Conservation (phyloP, 2,888 invertebrate species). For the Dolichomitus sp. region DNA sequence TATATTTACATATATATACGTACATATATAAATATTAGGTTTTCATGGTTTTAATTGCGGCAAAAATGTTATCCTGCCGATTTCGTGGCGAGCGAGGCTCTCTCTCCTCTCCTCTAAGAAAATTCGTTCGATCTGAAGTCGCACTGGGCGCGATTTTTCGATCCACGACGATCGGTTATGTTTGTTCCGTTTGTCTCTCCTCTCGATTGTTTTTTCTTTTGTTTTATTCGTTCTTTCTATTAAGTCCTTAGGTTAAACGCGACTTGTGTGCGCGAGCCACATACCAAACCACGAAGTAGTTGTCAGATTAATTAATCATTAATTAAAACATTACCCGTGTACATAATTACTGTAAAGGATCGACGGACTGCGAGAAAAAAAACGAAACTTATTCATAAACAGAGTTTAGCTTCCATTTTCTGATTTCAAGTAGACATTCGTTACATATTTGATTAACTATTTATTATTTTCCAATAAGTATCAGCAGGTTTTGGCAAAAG, state of each 20-base stretch:
- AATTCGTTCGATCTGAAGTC: conserved; percentile 43
- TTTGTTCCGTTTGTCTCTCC: conserved; percentile 11
- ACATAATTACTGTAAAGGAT: conserved; percentile 52
- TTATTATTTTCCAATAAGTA: no score
- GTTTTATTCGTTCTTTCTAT: conserved; percentile 29
- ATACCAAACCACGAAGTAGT: conserved; percentile 65
- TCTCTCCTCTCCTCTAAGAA: conserved; percentile 8
- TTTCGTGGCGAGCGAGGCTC: conserved; percentile 22
- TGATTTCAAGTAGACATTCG: no score
- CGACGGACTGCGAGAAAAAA: conserved; percentile 14
- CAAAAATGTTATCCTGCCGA: conserved; percentile 28
- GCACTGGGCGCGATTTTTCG: conserved; percentile 58
- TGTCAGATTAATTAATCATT: conserved; percentile 49
- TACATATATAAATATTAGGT: conserved; percentile 48
- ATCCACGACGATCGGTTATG: conserved; percentile 18
- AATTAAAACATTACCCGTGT: conserved; percentile 45
- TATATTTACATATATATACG: conserved; percentile 44
- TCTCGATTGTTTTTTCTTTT: conserved; percentile 2
- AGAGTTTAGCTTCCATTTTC: no score
- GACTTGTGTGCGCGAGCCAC: conserved; percentile 62
- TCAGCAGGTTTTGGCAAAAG: no score
- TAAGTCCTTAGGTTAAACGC: conserved; percentile 62
- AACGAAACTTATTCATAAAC: not conserved
- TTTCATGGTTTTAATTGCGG: conserved; percentile 38
- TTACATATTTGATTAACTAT: no score